Evolutionary conservation across 1,140 invertebrate species (phyloP).

Genomic region (Drosophila nigrodunni): DNA sequence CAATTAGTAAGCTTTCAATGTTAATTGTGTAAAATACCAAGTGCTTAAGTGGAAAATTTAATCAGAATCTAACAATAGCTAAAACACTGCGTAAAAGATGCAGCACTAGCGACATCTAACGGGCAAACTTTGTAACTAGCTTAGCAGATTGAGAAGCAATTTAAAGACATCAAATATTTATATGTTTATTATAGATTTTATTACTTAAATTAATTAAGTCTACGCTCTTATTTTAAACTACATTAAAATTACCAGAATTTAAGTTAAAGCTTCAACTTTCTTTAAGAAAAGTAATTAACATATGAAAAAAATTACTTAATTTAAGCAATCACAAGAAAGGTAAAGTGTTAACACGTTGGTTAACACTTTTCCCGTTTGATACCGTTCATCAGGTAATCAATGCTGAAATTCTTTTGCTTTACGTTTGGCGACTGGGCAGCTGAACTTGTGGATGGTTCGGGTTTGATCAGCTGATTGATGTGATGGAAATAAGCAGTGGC

Average conservation of each 20-base stretch:
- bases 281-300: conserved; percentile 27
- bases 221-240: not conserved
- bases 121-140: too few species aligned
- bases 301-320: not conserved
- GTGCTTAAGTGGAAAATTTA: too few species aligned
- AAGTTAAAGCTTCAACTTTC: conserved; percentile 19
- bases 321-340: conserved; percentile 18
- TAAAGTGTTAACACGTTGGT: not conserved
- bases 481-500: conserved; percentile 67
- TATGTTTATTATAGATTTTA: not conserved
- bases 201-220: not conserved
- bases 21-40: too few species aligned
- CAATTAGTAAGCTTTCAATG: too few species aligned
- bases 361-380: conserved; percentile 40
- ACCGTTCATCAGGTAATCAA: conserved; percentile 65
- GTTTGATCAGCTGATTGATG: conserved; percentile 50
- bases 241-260: conserved; percentile 6
- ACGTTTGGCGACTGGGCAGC: not conserved
- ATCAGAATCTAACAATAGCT: too few species aligned
- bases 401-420: conserved; percentile 62
- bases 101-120: too few species aligned
- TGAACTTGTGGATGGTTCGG: conserved; percentile 19
- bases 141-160: not conserved
- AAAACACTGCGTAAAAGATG: too few species aligned
- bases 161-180: not conserved